phyloP scores from a whole-genome alignment of 2,888 invertebrate genomes.

The Geotrupes spiniger region DNA sequence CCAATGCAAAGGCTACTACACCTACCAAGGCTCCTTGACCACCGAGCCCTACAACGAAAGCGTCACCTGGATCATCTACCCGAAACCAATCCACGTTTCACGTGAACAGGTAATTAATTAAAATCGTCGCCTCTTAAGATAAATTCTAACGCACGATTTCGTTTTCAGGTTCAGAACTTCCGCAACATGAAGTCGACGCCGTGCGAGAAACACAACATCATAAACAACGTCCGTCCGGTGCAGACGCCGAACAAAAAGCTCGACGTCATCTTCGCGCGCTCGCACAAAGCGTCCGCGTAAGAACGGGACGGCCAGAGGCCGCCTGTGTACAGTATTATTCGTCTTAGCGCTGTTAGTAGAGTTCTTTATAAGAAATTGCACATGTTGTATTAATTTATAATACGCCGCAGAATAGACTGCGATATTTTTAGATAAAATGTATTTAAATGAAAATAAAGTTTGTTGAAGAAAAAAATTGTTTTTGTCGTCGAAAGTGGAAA shows the following conservation, averaged over 20 bases:
- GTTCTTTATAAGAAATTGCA: constrained; percentile 4
- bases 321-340: background rate
- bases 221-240: constrained; percentile 46
- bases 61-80: constrained; percentile 72
- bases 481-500: too few relatives aligned
- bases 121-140: background rate
- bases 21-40: constrained; percentile 70
- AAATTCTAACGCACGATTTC: background rate
- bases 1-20: constrained; percentile 67
- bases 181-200: constrained; percentile 45
- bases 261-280: constrained; percentile 45
- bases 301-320: background rate
- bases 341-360: background rate
- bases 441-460: too few relatives aligned
- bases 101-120: constrained; percentile 57
- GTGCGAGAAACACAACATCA: constrained; percentile 45
- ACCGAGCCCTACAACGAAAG: constrained; percentile 71
- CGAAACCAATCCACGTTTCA: constrained; percentile 66
- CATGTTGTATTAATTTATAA: background rate
- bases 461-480: too few relatives aligned
- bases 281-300: constrained; percentile 41
- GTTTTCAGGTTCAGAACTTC: constrained; percentile 43
- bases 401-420: background rate
- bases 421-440: too few relatives aligned
- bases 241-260: constrained; percentile 42